A percentile compares a stretch with the other conserved stretches of the same genome.
Evolutionary conservation across 2,113 vertebrate species (phyloP).

Genomic region (Cyanocitta stelleri): DNA sequence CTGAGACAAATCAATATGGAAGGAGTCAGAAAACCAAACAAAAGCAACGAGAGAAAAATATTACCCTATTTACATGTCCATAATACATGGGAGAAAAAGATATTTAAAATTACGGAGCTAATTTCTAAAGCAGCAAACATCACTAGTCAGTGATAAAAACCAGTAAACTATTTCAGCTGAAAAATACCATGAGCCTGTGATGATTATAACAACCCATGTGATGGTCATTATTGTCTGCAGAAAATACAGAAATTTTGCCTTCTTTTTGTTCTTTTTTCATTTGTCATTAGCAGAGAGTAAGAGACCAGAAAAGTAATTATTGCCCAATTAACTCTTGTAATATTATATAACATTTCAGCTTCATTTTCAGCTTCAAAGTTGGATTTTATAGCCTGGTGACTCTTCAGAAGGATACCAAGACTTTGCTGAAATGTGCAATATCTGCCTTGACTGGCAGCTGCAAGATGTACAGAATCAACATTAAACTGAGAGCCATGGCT

Average conservation of each 20-base stretch:
- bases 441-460: background rate
- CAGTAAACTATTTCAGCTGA: conserved; percentile 10
- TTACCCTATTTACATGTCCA: background rate
- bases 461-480: background rate
- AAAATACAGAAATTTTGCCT: background rate
- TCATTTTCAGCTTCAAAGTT: background rate
- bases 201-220: background rate
- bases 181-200: background rate
- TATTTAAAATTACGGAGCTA: conserved; percentile 31
- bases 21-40: conserved; percentile 34
- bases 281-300: background rate
- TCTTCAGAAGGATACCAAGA: background rate
- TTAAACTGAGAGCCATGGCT: background rate
- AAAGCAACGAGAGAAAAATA: conserved; percentile 11
- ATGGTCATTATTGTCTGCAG: background rate
- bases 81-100: background rate
- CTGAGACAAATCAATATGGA: conserved; percentile 52
- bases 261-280: background rate
- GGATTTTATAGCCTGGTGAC: background rate
- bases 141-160: conserved; percentile 4
- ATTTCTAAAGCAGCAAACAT: conserved; percentile 8
- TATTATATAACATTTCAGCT: background rate
- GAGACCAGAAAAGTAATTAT: background rate
- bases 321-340: background rate
- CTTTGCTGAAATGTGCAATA: background rate